Percentiles rank a stretch among this genome's conserved stretches.
Evolutionary conservation across 1,140 invertebrate genomes (phyloP).

Genomic region (Diuraphis noxia): DNA sequence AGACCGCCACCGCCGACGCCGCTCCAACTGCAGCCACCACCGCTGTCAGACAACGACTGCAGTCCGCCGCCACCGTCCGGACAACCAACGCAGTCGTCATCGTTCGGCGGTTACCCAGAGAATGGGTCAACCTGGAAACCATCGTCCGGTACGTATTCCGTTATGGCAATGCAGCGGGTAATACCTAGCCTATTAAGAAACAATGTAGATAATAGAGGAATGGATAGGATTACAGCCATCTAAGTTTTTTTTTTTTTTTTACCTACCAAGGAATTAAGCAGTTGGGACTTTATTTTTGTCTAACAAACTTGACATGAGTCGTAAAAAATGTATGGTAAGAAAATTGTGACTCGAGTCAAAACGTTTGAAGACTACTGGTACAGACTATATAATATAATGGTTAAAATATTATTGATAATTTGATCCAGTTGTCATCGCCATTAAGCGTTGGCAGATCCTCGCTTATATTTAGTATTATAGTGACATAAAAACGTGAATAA

Average conservation of each 20-base stretch:
- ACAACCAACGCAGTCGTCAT: not conserved
- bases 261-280: too few relatives aligned
- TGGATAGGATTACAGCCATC: not conserved
- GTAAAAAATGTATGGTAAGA: too few relatives aligned
- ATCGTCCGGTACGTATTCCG: conserved; percentile 59
- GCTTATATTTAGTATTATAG: not conserved
- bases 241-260: not conserved
- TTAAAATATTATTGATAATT: not conserved
- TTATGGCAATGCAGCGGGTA: not conserved
- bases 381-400: not conserved
- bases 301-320: too few relatives aligned
- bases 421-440: not conserved
- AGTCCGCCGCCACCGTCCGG: conserved; percentile 29
- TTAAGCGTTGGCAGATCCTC: not conserved
- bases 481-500: too few relatives aligned
- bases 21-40: conserved; percentile 53
- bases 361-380: too few relatives aligned
- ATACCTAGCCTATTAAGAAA: not conserved
- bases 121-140: conserved; percentile 64
- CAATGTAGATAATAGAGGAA: too few relatives aligned
- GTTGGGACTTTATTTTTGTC: too few relatives aligned
- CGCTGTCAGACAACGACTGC: not conserved
- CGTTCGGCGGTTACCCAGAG: conserved; percentile 62
- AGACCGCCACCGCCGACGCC: conserved; percentile 58
- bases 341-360: too few relatives aligned